Conservation (phyloP, 2,797 vertebrate genomes). For the Myripristis jacobus region DNA sequence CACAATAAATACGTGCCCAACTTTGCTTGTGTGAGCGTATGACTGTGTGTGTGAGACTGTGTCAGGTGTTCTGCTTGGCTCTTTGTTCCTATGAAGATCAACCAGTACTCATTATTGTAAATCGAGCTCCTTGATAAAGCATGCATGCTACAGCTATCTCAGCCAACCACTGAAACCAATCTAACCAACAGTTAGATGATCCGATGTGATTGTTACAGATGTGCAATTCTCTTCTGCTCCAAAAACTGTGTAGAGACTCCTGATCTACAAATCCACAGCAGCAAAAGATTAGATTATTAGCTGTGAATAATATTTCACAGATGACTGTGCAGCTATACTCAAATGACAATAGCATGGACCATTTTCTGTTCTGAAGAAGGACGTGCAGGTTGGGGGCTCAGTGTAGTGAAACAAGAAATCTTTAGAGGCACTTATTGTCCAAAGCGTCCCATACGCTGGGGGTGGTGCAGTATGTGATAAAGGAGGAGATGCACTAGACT, state of each 20-base stretch:
- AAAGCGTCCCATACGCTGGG: constrained; percentile 41
- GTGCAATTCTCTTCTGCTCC: constrained; percentile 28
- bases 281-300: constrained; percentile 21
- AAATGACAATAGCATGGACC: constrained; percentile 6
- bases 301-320: constrained; percentile 16
- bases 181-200: constrained; percentile 45
- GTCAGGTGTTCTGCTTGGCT: constrained; percentile 71
- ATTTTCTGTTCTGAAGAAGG: background rate
- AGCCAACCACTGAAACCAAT: constrained; percentile 43
- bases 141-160: constrained; percentile 74
- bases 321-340: constrained; percentile 15
- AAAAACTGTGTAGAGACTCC: constrained; percentile 41
- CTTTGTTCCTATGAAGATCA: constrained; percentile 62
- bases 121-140: constrained; percentile 71
- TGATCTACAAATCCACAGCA: constrained; percentile 32
- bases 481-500: constrained; percentile 38
- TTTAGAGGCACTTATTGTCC: constrained; percentile 23
- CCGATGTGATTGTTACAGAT: constrained; percentile 36
- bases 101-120: constrained; percentile 66
- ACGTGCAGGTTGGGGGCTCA: constrained; percentile 24
- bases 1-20: constrained; percentile 68
- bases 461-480: constrained; percentile 19
- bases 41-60: constrained; percentile 49
- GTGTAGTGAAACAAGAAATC: constrained; percentile 28
- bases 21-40: constrained; percentile 59